Base-by-base conservation (phyloP, 92 coral and sea anemone genomes). In the Meandrina meandrites region DNA sequence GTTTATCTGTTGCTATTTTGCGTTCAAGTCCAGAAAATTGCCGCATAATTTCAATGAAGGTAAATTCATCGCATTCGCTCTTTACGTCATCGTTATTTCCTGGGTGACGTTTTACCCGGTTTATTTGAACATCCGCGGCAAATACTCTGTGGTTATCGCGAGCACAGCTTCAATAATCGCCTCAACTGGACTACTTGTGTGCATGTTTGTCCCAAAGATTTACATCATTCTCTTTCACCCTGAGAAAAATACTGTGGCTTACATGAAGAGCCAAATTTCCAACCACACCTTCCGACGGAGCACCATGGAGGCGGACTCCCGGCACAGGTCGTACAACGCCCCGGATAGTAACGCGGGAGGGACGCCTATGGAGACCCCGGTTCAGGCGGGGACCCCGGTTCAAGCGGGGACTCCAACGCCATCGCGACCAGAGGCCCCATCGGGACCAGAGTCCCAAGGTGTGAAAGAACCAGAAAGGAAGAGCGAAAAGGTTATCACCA, bases 41-140 rank as follows among this genome's bases (percentile, higher is more conserved):
- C 98, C 98, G 21, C 94, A 94, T 72, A 94, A 94, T 64, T 94
- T 94, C 80, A 94, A 94, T 80, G 98, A 94, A 71, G 98, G 94
- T 2, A 94, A 94, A 76, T 94, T 92, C 91, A 94, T 94, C 62
- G 94, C 94, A 3, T 94, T 94, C 50, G 87, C 98, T 0, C 79
- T 94, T 76, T 94, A 94, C 76, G 87, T 93, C 30, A 78, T 90
- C 27, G 79, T 90, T 16, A 86, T 92, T 19, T 93, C 98, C 9
- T 94, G 94, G 95, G 68, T 92, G 69, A 93, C 95, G 24, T 94
- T 92, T 30, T 94, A 94, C 60, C 98, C 98, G 0, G 98, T 92
- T 58, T 88, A 81, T 72, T 71, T 93, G 50, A 90, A 82, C 76
- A 89, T 94, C 54, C 91, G 92, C 71, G 95, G 93, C 53, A 81